Evolutionary conservation across 2,797 vertebrate species (phyloP).

Genomic region (Gallinago solitaria): DNA sequence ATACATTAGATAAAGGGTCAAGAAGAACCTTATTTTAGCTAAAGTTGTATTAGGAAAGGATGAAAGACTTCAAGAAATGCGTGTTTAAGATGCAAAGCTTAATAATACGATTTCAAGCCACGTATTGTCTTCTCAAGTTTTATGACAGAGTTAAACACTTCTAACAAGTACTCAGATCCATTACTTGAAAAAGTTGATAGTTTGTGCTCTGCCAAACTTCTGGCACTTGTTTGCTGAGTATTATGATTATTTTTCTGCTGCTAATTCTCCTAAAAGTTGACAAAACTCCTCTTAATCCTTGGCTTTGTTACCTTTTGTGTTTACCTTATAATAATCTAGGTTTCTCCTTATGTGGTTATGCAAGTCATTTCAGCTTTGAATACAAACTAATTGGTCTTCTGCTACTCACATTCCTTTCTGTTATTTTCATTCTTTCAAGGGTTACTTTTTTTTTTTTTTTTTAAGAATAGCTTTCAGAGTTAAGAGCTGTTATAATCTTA

Average conservation of each 20-base stretch:
- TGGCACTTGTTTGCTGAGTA: neutral
- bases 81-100: neutral
- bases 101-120: neutral
- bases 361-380: conserved; percentile 20
- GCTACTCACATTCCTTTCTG: neutral
- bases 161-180: neutral
- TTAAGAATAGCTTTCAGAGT: neutral
- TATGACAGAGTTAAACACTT: neutral
- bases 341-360: neutral
- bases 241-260: neutral
- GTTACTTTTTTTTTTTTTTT: neutral
- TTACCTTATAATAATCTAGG: neutral
- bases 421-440: neutral
- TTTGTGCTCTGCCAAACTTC: neutral
- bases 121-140: neutral
- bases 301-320: neutral
- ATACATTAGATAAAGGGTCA: neutral
- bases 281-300: neutral
- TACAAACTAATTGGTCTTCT: neutral
- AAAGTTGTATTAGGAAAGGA: neutral
- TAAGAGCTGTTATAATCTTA: neutral
- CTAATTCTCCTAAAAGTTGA: neutral
- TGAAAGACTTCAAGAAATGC: neutral
- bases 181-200: neutral
- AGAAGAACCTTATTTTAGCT: neutral